Base-by-base conservation (phyloP, 2,113 vertebrate genomes). In the Amphiprion ocellaris region DNA sequence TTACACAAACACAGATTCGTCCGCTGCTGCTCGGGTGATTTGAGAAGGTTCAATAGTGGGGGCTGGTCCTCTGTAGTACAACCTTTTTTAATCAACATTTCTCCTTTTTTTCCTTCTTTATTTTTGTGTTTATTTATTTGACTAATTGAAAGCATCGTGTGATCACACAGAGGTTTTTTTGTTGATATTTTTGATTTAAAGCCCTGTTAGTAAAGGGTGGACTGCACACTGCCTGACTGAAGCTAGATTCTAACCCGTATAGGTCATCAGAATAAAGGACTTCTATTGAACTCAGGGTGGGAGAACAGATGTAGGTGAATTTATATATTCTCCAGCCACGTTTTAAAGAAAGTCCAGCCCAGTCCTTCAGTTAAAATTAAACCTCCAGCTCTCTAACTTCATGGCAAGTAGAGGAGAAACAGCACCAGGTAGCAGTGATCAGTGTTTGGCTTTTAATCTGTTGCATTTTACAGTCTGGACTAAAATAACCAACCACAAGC, bases 31-130 rank as follows among this genome's bases (percentile, higher is more conserved):
- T 84, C 61, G 53, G 74, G 73, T 77, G 60, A 84, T 62, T 71
- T 78, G 73, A 83, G 84, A 89, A 88, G 81, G 87, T 86, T 90
- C 80, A 81, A 88, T 87, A 77, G 89, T 88, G 41, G 94, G 94
- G 94, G 93, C 93, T 87, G 94, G 94, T 94, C 92, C 93, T 94
- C 93, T 92, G 77, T 92, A 81, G 85, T 86, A 77, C 74, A 74
- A 81, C 30, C 17, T 84, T 73, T 75, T 73, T 37, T 67, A 75
- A 85, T 81, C 77, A 26, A 3, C 41, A 8, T 73, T 67, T 58
- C 69, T 30, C 19, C 8, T 19, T 59, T 52, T 56, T 37, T 72
- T 49, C 4, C 37, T 64, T 70, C 59, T 53, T 77, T 56, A 64
- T 71, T 47, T 82, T 79, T 77, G 46, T 82, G 39, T 87, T 89